Evolutionary conservation across 2,113 vertebrate genomes (phyloP).

Genomic region (Plestiodon gilberti): DNA sequence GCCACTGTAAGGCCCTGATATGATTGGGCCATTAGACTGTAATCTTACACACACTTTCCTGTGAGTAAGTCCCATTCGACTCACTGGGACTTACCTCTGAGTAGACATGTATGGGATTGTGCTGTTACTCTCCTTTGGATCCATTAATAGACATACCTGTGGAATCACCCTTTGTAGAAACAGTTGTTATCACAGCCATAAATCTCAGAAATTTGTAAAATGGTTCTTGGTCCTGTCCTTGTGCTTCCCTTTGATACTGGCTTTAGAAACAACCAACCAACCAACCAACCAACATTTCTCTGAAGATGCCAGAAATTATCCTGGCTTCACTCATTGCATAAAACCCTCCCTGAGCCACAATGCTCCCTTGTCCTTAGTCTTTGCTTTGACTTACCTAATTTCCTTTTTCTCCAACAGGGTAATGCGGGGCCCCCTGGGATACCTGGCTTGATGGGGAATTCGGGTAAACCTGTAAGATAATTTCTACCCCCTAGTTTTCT

Average conservation of each 20-base stretch:
- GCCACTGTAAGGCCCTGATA: too few relatives aligned
- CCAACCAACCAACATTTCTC: neutral
- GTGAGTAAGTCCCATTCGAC: too few relatives aligned
- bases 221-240: neutral
- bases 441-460: constrained; percentile 88
- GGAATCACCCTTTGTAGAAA: neutral
- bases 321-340: neutral
- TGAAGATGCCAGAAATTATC: neutral
- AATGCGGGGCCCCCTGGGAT: constrained; percentile 82
- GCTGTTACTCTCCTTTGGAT: neutral
- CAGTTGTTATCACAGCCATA: neutral
- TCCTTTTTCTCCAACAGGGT: constrained; percentile 78
- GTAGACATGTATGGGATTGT: neutral
- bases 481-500: constrained; percentile 8
- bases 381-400: constrained; percentile 9
- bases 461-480: constrained; percentile 88
- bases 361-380: neutral
- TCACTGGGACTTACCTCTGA: too few relatives aligned
- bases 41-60: too few relatives aligned
- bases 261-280: neutral
- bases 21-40: too few relatives aligned
- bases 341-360: neutral
- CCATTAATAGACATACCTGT: neutral
- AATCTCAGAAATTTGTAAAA: neutral
- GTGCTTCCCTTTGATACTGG: neutral